Base-by-base conservation (phyloP, 2,888 invertebrate species). In the Panopea generosa region DNA sequence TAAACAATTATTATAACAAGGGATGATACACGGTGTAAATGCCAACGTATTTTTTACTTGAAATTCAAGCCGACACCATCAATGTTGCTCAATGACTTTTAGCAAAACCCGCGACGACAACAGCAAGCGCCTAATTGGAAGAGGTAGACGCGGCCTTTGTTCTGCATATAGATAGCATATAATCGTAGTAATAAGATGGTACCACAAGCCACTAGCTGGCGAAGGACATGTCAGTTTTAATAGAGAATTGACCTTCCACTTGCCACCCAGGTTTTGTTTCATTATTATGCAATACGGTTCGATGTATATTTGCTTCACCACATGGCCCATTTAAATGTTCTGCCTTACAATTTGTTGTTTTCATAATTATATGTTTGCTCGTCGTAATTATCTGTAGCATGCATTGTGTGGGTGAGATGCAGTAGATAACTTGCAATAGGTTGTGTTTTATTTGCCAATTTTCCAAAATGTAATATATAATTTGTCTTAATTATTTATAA, bases 241-340 rank as follows among this genome's bases (percentile, higher is more conserved):
- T 74, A 56, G 56, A 33, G n/a, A 47, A 6, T 29, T 59, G 68
- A 63, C 74, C 72, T 43, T 65, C 38, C 62, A 47, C 59, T 52
- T 49, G 33, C 74, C 74, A 74, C 73, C 73, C 68, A 68, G 49
- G 50, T 18, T 61, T 60, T 27, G 33, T 49, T 22, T 22, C 18
- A 27, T 27, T 40, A 69, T 75, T 75, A 49, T 47, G 59, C 33
- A 75, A 75, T 65, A 55, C 11, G 29, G 33, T 43, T 47, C n/a
- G 22, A 47, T 56, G 43, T 38, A 24, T 56, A 27, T 20, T 6
- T 29, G 20, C 33, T 14, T 38, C 57, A 60, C 47, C 75, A 75
- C 69, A 75, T 75, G 75, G 75, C 75, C 75, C 29, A 70, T 75
- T 75, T 55, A 59, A 70, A 62, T 66, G 69, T 66, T 70, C 60